Evolutionary conservation across 23 tunicate species (phyloP), one percentile per base, ranked within the genome.

Genomic region (Halocynthia aurantium): DNA sequence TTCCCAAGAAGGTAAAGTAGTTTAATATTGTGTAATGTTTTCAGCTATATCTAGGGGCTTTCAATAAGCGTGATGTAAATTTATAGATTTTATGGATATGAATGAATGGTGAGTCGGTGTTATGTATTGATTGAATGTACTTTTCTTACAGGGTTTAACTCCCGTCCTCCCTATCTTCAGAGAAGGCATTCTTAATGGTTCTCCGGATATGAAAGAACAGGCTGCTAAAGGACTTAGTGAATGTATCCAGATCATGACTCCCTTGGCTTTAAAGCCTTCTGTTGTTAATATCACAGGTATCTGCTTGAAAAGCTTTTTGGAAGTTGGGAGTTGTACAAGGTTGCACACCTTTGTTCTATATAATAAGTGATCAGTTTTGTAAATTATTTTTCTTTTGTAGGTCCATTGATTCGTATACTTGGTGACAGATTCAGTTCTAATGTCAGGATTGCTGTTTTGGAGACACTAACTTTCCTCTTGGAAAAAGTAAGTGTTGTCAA

Each of bases 341-440:
- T 31, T 31, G 44, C 44, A 31, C 44, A 31, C 44, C 44, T 31
- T 4, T 31, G 44, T 4, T 31, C 44, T 31, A 31, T 31, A 31
- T 31, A 31, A 31, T 31, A 31, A 4, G 1, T 58, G 64, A 58
- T 58, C 17, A 13, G 4, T 58, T 15, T 58, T 4, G 4, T 13
- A 1, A 58, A 2, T 18, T 22, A 11, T 61, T 21, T 11, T 80
- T 64, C 52, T 8, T 50, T 5, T 53, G 13, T 57, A 88, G 99
- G 99, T 84, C 99, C 99, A 6, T 56, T 94, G 61, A 94, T 94
- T 69, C 91, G 99, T 17, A 84, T 94, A 17, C 91, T 94, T 6
- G 95, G 99, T 12, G 99, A 94, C 70, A 83, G 99, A 40, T 94
- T 80, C 77, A 80, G 84, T 60, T 76, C 87, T 52, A 84, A 78